These are phyloP conservation scores for Chelmon rostratus DNA, from an alignment of 2,797 vertebrate species.

Conservation along the genomic window DNA sequence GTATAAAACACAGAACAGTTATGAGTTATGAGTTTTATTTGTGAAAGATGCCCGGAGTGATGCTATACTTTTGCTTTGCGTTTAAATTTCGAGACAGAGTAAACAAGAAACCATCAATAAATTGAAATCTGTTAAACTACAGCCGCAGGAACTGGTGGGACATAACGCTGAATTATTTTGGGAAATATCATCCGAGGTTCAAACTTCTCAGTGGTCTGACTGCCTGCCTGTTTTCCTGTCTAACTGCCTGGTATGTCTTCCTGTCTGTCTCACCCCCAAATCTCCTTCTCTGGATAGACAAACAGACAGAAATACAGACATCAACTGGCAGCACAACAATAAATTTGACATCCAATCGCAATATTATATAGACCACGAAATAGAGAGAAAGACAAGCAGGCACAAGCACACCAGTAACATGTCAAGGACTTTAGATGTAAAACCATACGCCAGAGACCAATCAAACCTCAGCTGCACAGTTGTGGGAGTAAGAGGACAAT, in stretches of 20 bases:
- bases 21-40: slow-evolving; percentile 36
- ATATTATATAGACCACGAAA: slow-evolving; percentile 20
- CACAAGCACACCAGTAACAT: slow-evolving; percentile 16
- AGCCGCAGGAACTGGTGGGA: neutral
- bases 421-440: slow-evolving; percentile 27
- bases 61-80: slow-evolving; percentile 29
- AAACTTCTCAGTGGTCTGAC: slow-evolving; percentile 16
- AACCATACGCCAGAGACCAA: slow-evolving; percentile 38
- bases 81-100: slow-evolving; percentile 39
- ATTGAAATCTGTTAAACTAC: neutral
- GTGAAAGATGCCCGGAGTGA: slow-evolving; percentile 37
- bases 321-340: slow-evolving; percentile 20
- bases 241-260: slow-evolving; percentile 24
- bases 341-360: slow-evolving; percentile 20
- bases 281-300: slow-evolving; percentile 17
- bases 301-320: slow-evolving; percentile 33
- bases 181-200: slow-evolving; percentile 22
- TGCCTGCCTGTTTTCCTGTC: slow-evolving; percentile 39
- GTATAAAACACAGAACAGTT: slow-evolving; percentile 55
- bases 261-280: slow-evolving; percentile 3
- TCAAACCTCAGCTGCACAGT: slow-evolving; percentile 47
- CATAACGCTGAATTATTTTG: neutral
- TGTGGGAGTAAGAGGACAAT: slow-evolving; percentile 21
- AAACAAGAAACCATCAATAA: slow-evolving; percentile 15
- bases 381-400: slow-evolving; percentile 10